Percentiles rank a stretch among this genome's conserved stretches.
Conservation (phyloP, 2,113 vertebrate genomes). For the Crotalus helleri region DNA sequence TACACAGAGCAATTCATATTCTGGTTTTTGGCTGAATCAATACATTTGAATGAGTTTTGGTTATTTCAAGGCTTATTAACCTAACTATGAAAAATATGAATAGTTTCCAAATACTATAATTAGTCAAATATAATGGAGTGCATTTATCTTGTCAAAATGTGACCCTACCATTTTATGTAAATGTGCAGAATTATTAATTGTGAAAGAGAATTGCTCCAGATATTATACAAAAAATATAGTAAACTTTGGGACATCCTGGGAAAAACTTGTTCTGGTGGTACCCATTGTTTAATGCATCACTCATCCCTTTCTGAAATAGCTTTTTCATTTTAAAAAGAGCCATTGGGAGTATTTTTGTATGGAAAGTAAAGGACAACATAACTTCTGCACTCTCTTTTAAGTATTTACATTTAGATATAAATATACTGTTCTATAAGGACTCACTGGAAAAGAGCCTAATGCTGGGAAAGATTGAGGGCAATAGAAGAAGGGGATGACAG, state of each 20-base stretch:
- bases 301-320: not conserved
- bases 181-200: not conserved
- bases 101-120: not conserved
- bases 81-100: conserved; percentile 9
- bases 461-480: no score
- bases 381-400: not conserved
- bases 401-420: not conserved
- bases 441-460: no score
- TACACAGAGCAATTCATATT: not conserved
- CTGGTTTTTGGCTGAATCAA: not conserved
- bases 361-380: not conserved
- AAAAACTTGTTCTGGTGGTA: not conserved
- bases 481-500: no score
- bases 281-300: not conserved
- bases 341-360: not conserved
- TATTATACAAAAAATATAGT: not conserved
- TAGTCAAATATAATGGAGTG: not conserved
- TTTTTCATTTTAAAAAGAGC: not conserved
- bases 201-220: not conserved
- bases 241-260: not conserved
- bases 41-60: conserved; percentile 15
- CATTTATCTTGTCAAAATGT: not conserved
- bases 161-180: not conserved
- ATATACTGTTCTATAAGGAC: not conserved
- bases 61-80: conserved; percentile 17